Base-by-base conservation (phyloP, 35 echinoderm and acorn worm genomes). In the Nesometra sesokonis region DNA sequence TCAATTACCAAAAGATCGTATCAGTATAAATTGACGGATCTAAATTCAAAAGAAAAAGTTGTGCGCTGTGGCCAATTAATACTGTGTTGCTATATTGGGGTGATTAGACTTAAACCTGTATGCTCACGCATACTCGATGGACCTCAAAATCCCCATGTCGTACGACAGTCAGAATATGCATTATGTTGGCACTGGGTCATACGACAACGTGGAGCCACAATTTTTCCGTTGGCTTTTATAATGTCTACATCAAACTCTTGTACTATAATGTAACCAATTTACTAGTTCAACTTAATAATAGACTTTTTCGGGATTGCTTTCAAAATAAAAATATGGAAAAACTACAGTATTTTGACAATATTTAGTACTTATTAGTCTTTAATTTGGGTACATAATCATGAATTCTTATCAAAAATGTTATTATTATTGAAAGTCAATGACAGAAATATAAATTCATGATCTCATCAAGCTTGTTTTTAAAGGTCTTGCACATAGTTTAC, bases 31-130 rank as follows among this genome's bases (percentile, higher is more conserved):
- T 1, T 67, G 52, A 67, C 52, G 52, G 52, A 3, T 67, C 52
- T 67, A 67, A 67, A 67, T 67, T 67, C 52, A 67, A 67, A 67
- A 67, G 52, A 67, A 67, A 67, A 67, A 67, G 52, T 67, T 67
- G 23, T 27, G 23, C 23, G 52, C 23, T 67, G 15, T 15, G 23
- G 52, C 52, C 52, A 67, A 67, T 27, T 67, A 67, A 13, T 67
- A 1, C 52, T 67, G 9, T 27, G 52, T 67, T 67, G 52, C 52
- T 67, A 67, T 67, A 67, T 67, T 67, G 52, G 52, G 7, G 21
- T 19, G 52, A 67, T 67, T 67, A 67, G 0, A 1, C 1, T 19
- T 67, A 27, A 67, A 67, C 52, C 21, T 67, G 1, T 27, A 67
- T 13, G 52, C 23, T 67, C 52, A 67, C 23, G 52, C 52, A 67